Base-by-base conservation (phyloP, 2,797 vertebrate species). In the Austrolebias charrua region DNA sequence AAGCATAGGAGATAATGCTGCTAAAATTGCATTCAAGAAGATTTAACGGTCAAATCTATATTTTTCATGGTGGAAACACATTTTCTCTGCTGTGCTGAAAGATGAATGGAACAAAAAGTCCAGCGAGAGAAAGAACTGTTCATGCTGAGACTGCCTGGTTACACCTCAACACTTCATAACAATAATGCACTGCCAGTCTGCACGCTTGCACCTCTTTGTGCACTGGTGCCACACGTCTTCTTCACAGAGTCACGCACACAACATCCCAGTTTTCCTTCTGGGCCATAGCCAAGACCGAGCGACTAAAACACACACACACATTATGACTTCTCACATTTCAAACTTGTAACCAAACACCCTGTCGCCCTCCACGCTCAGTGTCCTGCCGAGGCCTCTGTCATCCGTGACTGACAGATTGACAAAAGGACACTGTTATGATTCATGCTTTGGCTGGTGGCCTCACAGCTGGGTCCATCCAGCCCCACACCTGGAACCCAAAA, bases 381-480 rank as follows among this genome's bases (percentile, higher is more conserved):
- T 83, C 81, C 84, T 70, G 81, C 76, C 76, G 88, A 84, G 84
- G 71, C 81, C 75, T 83, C 86, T 63, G 85, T 85, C 84, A 81
- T 82, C 81, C 80, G 80, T 87, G 85, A 89, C 89, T 86, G 89
- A 89, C 87, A 63, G 66, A 55, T 55, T 87, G 88, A 89, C 86
- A 83, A 78, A 71, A 76, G 78, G 75, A 85, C 50, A 67, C 69
- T 78, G 80, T 79, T 78, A 54, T 76, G 84, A 89, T 84, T 88
- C 86, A 88, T 85, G 89, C 83, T 86, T 86, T 81, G 86, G 73
- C 76, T 90, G 86, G 87, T 79, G 86, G 84, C 80, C 86, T 86
- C 86, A 81, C 92, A 91, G 89, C 90, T 92, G 91, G 85, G 86
- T 85, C 87, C 86, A 78, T 77, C 69, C 70, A 58, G 62, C 76